A percentile compares a stretch with the other conserved stretches of the same genome.
Conservation (phyloP, 2,113 vertebrate species). For the Arizona elegans region DNA sequence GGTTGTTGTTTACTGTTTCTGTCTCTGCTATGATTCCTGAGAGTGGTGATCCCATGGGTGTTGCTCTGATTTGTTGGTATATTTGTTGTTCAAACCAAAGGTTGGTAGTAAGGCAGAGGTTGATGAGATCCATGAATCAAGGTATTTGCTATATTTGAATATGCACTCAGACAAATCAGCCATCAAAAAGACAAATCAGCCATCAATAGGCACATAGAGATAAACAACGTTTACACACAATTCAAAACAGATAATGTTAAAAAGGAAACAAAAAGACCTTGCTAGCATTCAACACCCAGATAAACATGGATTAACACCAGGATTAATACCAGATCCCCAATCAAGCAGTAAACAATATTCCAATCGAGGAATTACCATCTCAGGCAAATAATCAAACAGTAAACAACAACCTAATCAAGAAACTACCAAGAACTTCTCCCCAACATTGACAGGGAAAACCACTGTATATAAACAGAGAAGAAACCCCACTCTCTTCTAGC, state of each 20-base stretch:
- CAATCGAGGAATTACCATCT: background rate
- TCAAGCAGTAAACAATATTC: background rate
- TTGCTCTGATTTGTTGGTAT: background rate
- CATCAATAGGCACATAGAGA: background rate
- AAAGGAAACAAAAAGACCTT: background rate
- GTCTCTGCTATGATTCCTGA: background rate
- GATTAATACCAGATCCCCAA: background rate
- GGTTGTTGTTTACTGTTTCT: background rate
- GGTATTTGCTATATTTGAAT: background rate
- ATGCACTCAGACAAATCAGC: background rate
- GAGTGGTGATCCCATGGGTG: background rate
- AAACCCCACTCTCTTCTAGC: background rate
- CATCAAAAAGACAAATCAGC: background rate
- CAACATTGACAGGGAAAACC: background rate
- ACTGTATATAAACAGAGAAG: background rate
- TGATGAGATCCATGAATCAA: background rate
- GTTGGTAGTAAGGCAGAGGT: background rate
- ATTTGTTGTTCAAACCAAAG: too few species aligned
- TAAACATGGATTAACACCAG: background rate
- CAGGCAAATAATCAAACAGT: background rate
- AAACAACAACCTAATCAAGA: background rate
- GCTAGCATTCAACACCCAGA: background rate
- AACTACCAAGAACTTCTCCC: background rate
- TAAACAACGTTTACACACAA: background rate
- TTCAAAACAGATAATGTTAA: background rate